These are phyloP conservation scores for Zaprionus obscuricornis DNA, from an alignment of 2,888 invertebrate genomes.

Conservation along the genomic window DNA sequence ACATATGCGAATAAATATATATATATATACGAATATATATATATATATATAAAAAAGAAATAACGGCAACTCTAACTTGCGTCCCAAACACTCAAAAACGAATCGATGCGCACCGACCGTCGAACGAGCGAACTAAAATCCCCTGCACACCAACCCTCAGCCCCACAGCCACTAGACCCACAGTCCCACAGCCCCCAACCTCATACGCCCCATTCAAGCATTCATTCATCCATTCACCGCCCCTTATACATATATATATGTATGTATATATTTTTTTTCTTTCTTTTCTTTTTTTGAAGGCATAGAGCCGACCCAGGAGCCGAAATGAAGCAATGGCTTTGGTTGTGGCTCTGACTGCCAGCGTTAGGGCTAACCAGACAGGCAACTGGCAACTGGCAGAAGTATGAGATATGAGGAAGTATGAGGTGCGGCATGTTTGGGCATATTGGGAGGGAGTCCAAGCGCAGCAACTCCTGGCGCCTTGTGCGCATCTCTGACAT, in stretches of 20 bases:
- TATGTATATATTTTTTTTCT: too few relatives aligned
- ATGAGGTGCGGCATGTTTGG: not conserved
- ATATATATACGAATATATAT: conserved; percentile 45
- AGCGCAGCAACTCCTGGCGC: conserved; percentile 65
- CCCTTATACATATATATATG: not conserved
- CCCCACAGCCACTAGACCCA: not conserved
- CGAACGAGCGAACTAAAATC: conserved; percentile 44
- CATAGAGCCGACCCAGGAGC: conserved; percentile 14
- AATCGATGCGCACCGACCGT: conserved; percentile 66
- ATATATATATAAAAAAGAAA: conserved; percentile 3
- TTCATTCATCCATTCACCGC: not conserved
- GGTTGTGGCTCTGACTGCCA: conserved; percentile 11
- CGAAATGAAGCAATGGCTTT: conserved; percentile 8
- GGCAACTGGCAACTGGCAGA: not conserved
- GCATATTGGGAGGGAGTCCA: conserved; percentile 31
- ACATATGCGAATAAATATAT: conserved; percentile 9
- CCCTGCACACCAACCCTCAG: conserved; percentile 28
- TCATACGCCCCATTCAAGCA: not conserved
- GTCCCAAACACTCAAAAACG: conserved; percentile 58
- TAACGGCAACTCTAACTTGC: conserved; percentile 48
- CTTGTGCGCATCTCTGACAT: conserved; percentile 82
- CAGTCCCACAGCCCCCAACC: not conserved
- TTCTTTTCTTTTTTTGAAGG: too few relatives aligned
- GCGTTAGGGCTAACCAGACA: not conserved
- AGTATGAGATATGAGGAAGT: not conserved